Base-by-base conservation (phyloP, 2,113 vertebrate species). In the Varanus salvator region DNA sequence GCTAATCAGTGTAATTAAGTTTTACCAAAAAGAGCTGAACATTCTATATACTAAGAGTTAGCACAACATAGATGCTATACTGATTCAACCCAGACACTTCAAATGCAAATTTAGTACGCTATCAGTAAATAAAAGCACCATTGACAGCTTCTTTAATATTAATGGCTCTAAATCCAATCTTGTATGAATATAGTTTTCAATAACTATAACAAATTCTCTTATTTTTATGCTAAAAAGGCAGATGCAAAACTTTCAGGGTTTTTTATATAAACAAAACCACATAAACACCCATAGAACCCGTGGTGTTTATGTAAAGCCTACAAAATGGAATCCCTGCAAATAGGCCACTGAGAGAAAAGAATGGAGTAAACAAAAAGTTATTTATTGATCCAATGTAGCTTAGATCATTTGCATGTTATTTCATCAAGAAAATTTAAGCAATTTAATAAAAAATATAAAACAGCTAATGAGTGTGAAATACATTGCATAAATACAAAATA, bases 171-270 rank as follows among this genome's bases (percentile, higher is more conserved):
- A 54, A 69, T 78, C 80, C n/a, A 68, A 23, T 12, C 34, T 2
- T 38, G 5, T 23, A 27, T 25, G 74, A 38, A 77, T 78, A 66
- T 78, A 54, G 38, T 75, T 80, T 88, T 60, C 54, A 74, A 68
- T 50, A 85, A 8, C 4, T 6, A 14, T 54, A 71, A 77, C 19
- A 66, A 89, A 74, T 71, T 17, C 6, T 38, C 9, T 48, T 91
- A 92, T 93, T 87, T 87, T 34, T 14, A 68, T 84, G 27, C 14
- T 48, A 14, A 69, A 29, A 84, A 50, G n/a, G 71, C 14, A 69
- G 38, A 92, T 92, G 92, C 93, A 94, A 87, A 88, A 87, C 90
- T 66, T 92, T 90, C 89, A 92, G 91, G 90, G 78, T 14, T 93
- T 91, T 89, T 88, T 83, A 29, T 84, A 0, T 81, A 91, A 92